These are phyloP conservation scores for Lydus trimaculatus DNA, from an alignment of 2,888 invertebrate genomes.

Conservation along the genomic window DNA sequence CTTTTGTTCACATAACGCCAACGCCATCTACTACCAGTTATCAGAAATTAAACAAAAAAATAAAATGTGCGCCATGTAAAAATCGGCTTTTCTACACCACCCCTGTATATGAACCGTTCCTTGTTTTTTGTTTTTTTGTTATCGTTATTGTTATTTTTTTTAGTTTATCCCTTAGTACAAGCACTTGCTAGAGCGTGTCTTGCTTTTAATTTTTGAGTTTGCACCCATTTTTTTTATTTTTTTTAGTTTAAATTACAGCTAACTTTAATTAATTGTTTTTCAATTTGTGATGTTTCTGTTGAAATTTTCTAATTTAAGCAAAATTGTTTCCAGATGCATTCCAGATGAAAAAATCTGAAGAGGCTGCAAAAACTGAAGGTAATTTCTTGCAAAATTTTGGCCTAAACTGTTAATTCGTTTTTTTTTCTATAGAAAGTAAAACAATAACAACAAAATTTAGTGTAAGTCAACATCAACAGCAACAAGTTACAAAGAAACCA, in stretches of 20 bases:
- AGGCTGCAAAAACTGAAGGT: conserved; percentile 53
- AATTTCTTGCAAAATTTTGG: background rate
- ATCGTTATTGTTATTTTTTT: conserved; percentile 13
- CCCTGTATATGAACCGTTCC: conserved; percentile 13
- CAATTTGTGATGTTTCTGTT: conserved; percentile 25
- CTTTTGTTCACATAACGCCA: conserved; percentile 2
- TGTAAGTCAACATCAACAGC: conserved; percentile 29
- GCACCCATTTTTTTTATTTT: conserved; percentile 30
- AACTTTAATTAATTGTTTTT: conserved; percentile 23
- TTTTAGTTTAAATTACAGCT: conserved; percentile 15
- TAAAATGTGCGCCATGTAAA: too few species aligned
- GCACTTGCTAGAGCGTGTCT: conserved; percentile 42
- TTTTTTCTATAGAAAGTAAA: conserved; percentile 19
- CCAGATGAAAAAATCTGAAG: conserved; percentile 50
- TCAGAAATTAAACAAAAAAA: conserved; percentile 10
- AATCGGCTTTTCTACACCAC: conserved; percentile 20
- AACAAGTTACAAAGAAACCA: conserved; percentile 66
- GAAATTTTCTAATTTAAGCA: conserved; percentile 21
- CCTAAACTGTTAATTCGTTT: background rate
- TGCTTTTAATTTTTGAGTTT: conserved; percentile 26
- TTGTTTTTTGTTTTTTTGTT: conserved; percentile 10
- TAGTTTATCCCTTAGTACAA: conserved; percentile 19
- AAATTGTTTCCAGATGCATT: conserved; percentile 51
- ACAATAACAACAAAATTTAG: conserved; percentile 50
- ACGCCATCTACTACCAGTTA: conserved; percentile 3